These are phyloP conservation scores for Tenrec ecaudatus DNA, from an alignment of 2,113 vertebrate genomes.

Conservation along the genomic window DNA sequence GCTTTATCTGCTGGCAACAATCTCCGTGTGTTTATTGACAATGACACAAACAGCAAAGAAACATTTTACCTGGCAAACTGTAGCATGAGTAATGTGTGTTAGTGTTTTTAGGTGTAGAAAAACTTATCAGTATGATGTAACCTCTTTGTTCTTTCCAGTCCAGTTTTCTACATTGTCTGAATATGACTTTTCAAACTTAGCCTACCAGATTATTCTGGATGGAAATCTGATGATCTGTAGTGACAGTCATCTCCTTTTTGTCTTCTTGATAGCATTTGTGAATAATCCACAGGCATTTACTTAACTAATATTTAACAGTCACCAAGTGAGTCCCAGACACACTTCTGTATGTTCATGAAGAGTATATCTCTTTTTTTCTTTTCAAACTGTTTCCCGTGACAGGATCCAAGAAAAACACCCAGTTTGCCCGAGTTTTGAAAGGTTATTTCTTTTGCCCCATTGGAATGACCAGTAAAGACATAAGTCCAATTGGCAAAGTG, in stretches of 20 bases:
- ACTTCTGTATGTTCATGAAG: neutral
- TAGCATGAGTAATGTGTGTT: neutral
- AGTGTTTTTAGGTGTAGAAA: neutral
- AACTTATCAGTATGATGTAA: neutral
- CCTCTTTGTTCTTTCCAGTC: neutral
- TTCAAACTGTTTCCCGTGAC: too few relatives aligned
- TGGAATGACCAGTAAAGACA: too few relatives aligned
- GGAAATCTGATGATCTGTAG: neutral
- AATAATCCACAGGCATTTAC: neutral
- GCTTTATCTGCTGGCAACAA: neutral
- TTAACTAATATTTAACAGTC: neutral
- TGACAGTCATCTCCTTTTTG: neutral
- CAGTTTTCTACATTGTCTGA: neutral
- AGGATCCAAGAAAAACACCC: too few relatives aligned
- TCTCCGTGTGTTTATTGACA: neutral
- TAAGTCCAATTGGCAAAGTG: too few relatives aligned
- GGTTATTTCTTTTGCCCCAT: too few relatives aligned
- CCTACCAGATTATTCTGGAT: neutral
- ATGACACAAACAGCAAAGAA: neutral
- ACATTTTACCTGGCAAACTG: neutral
- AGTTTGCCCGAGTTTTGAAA: too few relatives aligned
- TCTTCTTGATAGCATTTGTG: neutral
- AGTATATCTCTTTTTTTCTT: neutral
- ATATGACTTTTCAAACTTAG: neutral
- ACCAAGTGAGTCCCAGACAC: neutral